Evolutionary conservation across 2,113 vertebrate genomes (phyloP).

Genomic region (Lutjanus erythropterus): DNA sequence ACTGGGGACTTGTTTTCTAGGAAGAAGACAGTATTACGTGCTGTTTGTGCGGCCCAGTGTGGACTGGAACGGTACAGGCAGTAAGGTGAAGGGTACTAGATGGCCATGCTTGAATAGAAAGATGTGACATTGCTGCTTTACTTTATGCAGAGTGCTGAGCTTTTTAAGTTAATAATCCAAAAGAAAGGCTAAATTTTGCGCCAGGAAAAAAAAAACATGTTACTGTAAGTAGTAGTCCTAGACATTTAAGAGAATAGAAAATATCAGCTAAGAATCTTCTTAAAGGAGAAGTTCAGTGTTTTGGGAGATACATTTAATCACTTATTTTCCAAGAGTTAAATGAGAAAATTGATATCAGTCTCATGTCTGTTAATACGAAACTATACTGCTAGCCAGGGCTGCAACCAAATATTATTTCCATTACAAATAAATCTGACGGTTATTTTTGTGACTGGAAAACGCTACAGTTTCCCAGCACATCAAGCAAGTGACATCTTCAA

Average conservation of each 20-base stretch:
- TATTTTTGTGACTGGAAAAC: too few species aligned
- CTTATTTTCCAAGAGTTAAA: neutral
- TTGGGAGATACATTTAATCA: neutral
- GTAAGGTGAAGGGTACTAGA: conserved; percentile 17
- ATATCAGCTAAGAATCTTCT: neutral
- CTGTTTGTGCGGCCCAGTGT: conserved; percentile 47
- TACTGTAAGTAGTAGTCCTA: neutral
- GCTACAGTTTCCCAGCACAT: too few species aligned
- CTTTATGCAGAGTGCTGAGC: neutral
- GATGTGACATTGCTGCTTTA: conserved; percentile 24
- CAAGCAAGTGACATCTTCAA: too few species aligned
- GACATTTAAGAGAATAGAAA: neutral
- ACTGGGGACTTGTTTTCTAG: conserved; percentile 43
- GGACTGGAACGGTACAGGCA: conserved; percentile 35
- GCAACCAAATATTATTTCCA: too few species aligned
- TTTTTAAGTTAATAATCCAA: conserved; percentile 7
- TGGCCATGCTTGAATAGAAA: conserved; percentile 68
- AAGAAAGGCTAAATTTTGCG: neutral
- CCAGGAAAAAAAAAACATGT: neutral
- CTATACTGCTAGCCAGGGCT: too few species aligned
- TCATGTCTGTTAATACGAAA: too few species aligned
- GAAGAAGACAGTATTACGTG: conserved; percentile 30
- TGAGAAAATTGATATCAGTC: neutral
- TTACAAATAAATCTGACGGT: too few species aligned
- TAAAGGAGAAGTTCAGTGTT: neutral